phyloP scores from a whole-genome alignment of 2,797 vertebrate genomes.

The Artibeus jamaicensis region DNA sequence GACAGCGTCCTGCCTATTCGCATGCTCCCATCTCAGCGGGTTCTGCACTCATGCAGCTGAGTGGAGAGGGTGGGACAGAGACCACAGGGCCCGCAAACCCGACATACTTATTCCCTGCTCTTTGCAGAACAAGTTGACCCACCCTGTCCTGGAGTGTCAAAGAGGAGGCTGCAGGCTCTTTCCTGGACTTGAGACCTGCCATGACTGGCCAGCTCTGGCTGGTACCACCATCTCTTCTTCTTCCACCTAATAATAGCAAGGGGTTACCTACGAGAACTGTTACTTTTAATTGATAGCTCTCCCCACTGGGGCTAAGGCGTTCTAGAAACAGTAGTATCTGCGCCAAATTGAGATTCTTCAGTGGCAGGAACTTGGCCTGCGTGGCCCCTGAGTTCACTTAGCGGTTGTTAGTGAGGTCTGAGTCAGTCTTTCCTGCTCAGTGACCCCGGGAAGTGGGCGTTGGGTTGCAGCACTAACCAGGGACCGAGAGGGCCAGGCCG shows the following conservation, averaged over 20 bases:
- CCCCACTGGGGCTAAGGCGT: too few species aligned
- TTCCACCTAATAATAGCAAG: neutral
- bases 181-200: neutral
- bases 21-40: neutral
- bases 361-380: neutral
- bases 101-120: neutral
- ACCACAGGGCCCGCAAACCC: neutral
- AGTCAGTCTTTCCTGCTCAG: neutral
- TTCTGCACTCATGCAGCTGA: neutral
- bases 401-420: neutral
- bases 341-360: neutral
- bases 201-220: neutral
- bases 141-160: neutral
- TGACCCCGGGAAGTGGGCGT: neutral
- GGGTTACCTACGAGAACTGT: too few species aligned
- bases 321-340: neutral
- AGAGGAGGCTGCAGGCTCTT: too few species aligned
- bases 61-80: neutral
- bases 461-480: neutral
- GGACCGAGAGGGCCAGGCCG: neutral
- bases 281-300: neutral
- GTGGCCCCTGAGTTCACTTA: neutral
- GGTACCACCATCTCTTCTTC: neutral
- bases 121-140: neutral
- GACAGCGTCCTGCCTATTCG: rapidly evolving